Base-by-base conservation (phyloP, 2,888 invertebrate species). In the Axea sp. region DNA sequence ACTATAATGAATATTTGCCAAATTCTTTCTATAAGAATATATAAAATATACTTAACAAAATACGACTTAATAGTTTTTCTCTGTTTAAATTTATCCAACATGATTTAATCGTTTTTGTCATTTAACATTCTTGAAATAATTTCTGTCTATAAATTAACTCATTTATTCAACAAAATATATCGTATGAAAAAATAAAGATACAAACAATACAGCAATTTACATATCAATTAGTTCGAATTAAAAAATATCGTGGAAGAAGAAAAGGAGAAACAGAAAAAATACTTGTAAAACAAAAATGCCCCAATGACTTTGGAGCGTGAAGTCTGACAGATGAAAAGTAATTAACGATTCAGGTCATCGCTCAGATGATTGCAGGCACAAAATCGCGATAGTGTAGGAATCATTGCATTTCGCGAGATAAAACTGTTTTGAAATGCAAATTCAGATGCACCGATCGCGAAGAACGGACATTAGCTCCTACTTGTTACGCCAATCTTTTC, bases 391-490 rank as follows among this genome's bases (percentile, higher is more conserved):
- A 39, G 24, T 62, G 69, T 69, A 55, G 69, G 60, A 69, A 69
- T 69, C 39, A 62, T 62, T 62, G 53, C 69, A 41, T 55, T 69
- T 60, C 19, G 39, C 14, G 55, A 55, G 71, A 71, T 71, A 71
- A 62, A 55, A 49, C 28, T 71, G 49, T 55, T 71, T 71, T 71
- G 41, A 62, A 71, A 71, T 71, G 71, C 71, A 71, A 71, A 71
- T 71, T 57, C 33, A 30, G 55, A 71, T 71, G 62, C 71, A 62
- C 71, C 41, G 68, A 47, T 39, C 65, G 65, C 41, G 65, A 53
- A 45, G 57, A 17, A 55, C 62, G 59, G 60, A 69, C 60, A 62
- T 39, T 15, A 45, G 53, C 55, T 71, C 62, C 55, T 55, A 71
- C 71, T 62, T 71, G 62, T 69, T 69, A 47, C 69, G 43, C 69